Evolutionary conservation across 2,888 invertebrate species (phyloP).

Genomic region (Escarpia spicata): DNA sequence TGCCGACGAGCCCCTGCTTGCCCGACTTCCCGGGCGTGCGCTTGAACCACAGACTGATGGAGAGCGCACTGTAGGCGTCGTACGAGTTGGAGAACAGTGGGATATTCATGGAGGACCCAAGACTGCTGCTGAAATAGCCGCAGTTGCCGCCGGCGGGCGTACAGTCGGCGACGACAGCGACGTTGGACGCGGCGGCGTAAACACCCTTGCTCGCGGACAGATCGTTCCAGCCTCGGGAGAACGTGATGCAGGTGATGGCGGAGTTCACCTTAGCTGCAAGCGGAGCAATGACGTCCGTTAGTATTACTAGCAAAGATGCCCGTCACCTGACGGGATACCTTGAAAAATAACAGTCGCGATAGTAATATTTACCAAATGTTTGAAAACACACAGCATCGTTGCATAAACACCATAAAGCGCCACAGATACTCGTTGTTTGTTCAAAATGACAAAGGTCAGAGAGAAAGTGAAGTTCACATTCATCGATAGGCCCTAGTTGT

Average conservation of each 20-base stretch:
- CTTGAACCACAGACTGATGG: slow-evolving; percentile 11
- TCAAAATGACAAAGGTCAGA: too few species aligned
- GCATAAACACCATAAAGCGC: too few species aligned
- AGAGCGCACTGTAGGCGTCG: slow-evolving; percentile 18
- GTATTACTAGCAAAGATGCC: neutral
- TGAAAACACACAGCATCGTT: too few species aligned
- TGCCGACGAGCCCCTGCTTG: neutral
- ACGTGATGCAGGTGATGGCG: slow-evolving; percentile 23
- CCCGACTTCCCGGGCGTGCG: slow-evolving; percentile 8
- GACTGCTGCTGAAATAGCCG: slow-evolving; percentile 21
- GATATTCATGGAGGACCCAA: neutral
- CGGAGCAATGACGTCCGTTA: neutral
- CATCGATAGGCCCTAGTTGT: too few species aligned
- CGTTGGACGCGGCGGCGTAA: neutral
- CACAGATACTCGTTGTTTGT: too few species aligned
- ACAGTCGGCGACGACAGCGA: neutral
- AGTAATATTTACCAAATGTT: too few species aligned
- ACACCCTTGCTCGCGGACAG: slow-evolving; percentile 6
- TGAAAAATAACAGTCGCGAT: neutral
- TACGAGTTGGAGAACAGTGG: slow-evolving; percentile 22
- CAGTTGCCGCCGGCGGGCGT: slow-evolving; percentile 22
- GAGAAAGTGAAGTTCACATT: too few species aligned
- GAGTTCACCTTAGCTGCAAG: neutral
- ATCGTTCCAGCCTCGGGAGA: slow-evolving; percentile 6
- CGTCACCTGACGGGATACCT: neutral